Base-by-base conservation (phyloP, 2,797 vertebrate species). In the Acestrorhynchus altus region DNA sequence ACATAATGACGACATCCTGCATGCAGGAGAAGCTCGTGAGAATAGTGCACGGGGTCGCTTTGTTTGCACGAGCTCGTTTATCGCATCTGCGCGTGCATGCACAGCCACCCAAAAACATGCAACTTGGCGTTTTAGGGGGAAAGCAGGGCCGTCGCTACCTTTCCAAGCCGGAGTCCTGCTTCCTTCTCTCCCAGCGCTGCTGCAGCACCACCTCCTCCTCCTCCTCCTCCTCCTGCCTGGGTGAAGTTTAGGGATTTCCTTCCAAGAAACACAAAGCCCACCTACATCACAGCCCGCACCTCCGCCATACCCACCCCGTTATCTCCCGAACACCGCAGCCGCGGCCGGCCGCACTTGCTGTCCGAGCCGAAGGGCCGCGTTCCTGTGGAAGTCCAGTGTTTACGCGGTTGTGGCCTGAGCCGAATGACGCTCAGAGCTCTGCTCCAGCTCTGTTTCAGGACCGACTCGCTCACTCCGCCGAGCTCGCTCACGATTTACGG, bases 211-310 rank as follows among this genome's bases (percentile, higher is more conserved):
- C 4, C 28, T 20, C 8, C 20, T 15, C 18, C 31, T 5, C 20
- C 4, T n/a, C 1, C 51, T 22, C 2, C 56, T 61, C 61, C 26
- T 7, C 20, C 10, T 57, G 8, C 46, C 64, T 56, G 46, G 9
- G 18, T 68, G 65, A 80, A 80, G 72, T 80, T 80, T 75, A 75
- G 4, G 18, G 56, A 59, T 60, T 28, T 64, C 49, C 72, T 70
- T 31, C 24, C 66, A 56, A 57, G n/a, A 71, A 80, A 46, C 39
- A 72, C 61, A 28, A 66, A 66, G 18, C 4, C n/a, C 39, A 8
- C 31, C 47, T 44, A 35, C 42, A 52, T 63, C 8, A 56, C 59
- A 56, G 42, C 8, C 4, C 22, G 46, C 5, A 46, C 31, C 3
- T 1, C 18, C 15, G 26, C 8, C 63, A 54, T 8, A 22, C 28